Evolutionary conservation across 2,113 vertebrate species (phyloP).

Genomic region (Ammospiza caudacuta): DNA sequence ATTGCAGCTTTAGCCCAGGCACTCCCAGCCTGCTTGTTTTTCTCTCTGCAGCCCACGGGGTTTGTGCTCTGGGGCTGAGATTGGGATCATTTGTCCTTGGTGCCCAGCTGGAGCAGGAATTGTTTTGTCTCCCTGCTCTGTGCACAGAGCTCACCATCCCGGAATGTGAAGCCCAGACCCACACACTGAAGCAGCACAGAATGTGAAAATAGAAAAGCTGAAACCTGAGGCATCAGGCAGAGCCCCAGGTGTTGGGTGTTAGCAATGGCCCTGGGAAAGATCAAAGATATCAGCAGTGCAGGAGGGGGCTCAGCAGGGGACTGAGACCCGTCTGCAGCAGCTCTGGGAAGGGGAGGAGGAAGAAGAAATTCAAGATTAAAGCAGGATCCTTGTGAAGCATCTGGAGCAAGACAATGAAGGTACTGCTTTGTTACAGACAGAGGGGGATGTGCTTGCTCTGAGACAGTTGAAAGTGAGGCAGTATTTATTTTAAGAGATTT

Average conservation of each 20-base stretch:
- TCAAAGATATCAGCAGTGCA: neutral
- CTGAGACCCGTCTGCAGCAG: neutral
- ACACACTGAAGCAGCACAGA: neutral
- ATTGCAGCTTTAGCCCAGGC: too few species aligned
- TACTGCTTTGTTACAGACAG: neutral
- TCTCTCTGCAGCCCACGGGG: too few species aligned
- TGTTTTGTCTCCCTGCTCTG: too few species aligned
- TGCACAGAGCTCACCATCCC: neutral
- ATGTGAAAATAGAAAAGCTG: neutral
- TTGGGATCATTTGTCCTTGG: too few species aligned
- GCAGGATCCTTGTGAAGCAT: neutral
- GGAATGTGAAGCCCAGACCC: neutral
- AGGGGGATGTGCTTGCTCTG: neutral
- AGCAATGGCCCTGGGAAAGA: neutral
- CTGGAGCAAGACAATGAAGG: neutral
- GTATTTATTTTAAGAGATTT: slow-evolving; percentile 15
- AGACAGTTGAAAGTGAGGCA: neutral
- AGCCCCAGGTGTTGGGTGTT: neutral
- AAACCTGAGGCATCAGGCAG: neutral
- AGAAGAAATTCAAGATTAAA: neutral
- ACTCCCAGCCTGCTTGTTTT: too few species aligned
- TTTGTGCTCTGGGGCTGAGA: too few species aligned
- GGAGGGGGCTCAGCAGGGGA: neutral
- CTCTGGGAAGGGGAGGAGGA: neutral
- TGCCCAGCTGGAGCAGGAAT: too few species aligned